A percentile compares a stretch with the other conserved stretches of the same genome.
phyloP scores from a whole-genome alignment of 2,113 vertebrate species.

The Collichthys lucidus region DNA sequence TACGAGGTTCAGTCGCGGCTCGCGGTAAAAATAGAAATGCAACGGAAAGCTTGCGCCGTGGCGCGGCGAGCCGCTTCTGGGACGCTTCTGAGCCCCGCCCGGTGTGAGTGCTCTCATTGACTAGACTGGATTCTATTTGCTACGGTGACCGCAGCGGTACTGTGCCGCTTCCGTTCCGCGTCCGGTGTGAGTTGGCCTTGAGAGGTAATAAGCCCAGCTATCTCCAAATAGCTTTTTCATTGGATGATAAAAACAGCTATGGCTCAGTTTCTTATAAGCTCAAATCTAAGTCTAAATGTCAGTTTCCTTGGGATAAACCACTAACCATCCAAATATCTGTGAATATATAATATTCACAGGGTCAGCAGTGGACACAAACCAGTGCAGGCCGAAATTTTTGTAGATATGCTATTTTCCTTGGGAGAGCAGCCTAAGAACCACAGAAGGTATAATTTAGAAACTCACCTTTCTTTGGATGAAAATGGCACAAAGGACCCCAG shows the following conservation, averaged over 20 bases:
- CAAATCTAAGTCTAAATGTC: conserved; percentile 22
- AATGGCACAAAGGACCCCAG: background rate
- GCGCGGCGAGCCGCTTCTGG: too few species aligned
- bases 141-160: too few species aligned
- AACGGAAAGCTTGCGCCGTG: too few species aligned
- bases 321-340: background rate
- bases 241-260: conserved; percentile 24
- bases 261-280: conserved; percentile 23
- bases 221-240: conserved; percentile 28
- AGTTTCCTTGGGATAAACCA: background rate
- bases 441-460: background rate
- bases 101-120: too few species aligned
- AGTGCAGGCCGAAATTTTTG: background rate
- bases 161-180: too few species aligned
- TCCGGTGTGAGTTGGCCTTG: too few species aligned
- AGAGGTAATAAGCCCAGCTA: conserved; percentile 13
- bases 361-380: background rate
- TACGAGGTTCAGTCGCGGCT: too few species aligned
- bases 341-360: background rate
- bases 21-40: too few species aligned
- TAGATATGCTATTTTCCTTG: background rate
- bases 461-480: background rate
- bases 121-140: too few species aligned
- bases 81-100: too few species aligned
- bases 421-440: background rate